These are phyloP conservation scores for Epinephelus fuscoguttatus DNA, from an alignment of 2,113 vertebrate genomes.

Conservation along the genomic window DNA sequence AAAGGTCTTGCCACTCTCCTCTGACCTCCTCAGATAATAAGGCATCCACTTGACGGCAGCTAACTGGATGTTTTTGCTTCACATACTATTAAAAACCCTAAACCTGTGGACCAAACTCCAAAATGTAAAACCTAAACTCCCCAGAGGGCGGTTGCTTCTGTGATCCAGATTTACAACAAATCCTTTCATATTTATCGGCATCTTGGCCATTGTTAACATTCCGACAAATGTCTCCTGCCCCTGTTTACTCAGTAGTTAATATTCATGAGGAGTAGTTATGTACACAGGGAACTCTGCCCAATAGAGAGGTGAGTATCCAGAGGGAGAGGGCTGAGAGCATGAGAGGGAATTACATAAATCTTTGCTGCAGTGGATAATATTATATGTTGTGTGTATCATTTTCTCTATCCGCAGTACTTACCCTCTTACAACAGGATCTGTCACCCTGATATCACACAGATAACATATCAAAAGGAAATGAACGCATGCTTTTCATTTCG, in stretches of 20 bases:
- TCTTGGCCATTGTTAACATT: conserved; percentile 6
- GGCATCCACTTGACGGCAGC: background rate
- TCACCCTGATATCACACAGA: conserved; percentile 47
- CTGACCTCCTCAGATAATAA: conserved; percentile 55
- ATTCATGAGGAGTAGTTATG: background rate
- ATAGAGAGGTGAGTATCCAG: background rate
- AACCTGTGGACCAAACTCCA: conserved; percentile 2
- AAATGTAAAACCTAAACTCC: background rate
- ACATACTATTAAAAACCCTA: background rate
- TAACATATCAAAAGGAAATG: conserved; percentile 65
- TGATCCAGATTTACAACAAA: background rate
- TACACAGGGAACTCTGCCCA: background rate
- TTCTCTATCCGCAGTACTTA: conserved; percentile 36
- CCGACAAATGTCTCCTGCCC: background rate
- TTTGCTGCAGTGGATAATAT: conserved; percentile 24
- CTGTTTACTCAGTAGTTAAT: background rate
- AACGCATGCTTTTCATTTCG: conserved; percentile 58
- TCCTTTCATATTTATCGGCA: background rate
- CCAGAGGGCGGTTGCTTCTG: background rate
- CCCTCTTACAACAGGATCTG: conserved; percentile 49
- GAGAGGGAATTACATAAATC: background rate
- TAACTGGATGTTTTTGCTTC: background rate
- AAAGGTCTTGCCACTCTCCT: conserved; percentile 27
- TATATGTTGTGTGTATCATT: conserved; percentile 44
- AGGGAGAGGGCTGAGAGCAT: background rate